A percentile compares a stretch with the other conserved stretches of the same genome.
Conservation (phyloP, 2,888 invertebrate genomes). For the Cylloceria caligata region DNA sequence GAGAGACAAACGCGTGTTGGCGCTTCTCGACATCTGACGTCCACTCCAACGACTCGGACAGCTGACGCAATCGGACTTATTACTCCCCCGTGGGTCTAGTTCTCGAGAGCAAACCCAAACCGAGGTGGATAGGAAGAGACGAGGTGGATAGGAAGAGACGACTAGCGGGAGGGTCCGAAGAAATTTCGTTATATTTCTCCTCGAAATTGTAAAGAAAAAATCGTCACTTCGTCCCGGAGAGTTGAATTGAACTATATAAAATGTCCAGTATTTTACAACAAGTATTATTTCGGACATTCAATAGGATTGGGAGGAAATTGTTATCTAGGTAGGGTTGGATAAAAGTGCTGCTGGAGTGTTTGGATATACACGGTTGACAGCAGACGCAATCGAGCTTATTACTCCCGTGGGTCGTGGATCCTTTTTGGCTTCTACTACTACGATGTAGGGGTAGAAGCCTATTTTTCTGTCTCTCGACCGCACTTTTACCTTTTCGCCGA, state of each 20-base stretch:
- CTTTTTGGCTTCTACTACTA: constrained; percentile 48
- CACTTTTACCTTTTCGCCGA: constrained; percentile 24
- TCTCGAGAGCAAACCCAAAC: constrained; percentile 49
- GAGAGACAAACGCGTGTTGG: constrained; percentile 44
- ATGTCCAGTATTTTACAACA: constrained; percentile 28
- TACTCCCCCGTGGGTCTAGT: constrained; percentile 71
- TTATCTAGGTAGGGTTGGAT: background rate
- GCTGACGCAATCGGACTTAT: constrained; percentile 78
- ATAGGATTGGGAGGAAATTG: background rate
- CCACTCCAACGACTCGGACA: constrained; percentile 73
- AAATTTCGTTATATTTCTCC: background rate
- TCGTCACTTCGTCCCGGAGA: background rate
- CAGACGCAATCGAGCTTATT: constrained; percentile 76
- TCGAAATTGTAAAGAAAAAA: background rate
- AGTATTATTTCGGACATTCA: background rate
- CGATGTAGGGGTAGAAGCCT: background rate
- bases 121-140: background rate
- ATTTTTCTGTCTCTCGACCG: constrained; percentile 18
- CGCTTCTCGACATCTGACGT: constrained; percentile 64
- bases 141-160: background rate
- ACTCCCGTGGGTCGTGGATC: constrained; percentile 68
- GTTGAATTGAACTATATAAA: background rate
- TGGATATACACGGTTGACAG: constrained; percentile 65
- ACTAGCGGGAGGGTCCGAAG: background rate
- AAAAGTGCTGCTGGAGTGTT: constrained; percentile 1